Conservation (phyloP, 2,113 vertebrate species). For the Caretta caretta region DNA sequence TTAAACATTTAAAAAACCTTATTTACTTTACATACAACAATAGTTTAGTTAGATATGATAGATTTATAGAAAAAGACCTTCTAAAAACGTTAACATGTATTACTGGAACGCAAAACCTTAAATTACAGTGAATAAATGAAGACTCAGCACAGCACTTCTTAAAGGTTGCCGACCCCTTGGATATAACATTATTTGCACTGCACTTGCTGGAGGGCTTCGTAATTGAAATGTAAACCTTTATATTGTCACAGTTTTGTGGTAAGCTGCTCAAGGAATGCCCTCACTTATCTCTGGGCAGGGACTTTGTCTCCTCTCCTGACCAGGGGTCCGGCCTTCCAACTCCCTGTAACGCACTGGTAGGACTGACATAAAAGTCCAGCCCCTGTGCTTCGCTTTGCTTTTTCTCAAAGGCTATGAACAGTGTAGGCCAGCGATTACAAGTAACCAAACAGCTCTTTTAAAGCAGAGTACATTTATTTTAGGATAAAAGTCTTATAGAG, state of each 20-base stretch:
- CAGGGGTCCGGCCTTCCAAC: no score
- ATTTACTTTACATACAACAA: no score
- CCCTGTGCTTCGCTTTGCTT: neutral
- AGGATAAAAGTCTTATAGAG: neutral
- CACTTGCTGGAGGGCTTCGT: neutral
- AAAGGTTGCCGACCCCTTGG: no score
- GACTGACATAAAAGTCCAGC: neutral
- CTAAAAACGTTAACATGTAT: no score
- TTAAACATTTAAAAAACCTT: no score
- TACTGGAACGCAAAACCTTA: no score
- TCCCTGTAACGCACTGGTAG: neutral
- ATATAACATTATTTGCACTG: neutral
- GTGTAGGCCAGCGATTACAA: neutral
- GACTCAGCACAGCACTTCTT: no score
- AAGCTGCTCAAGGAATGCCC: neutral
- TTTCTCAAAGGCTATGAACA: neutral
- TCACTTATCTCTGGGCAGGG: neutral
- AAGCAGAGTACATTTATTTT: neutral
- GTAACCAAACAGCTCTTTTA: neutral
- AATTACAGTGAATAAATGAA: no score
- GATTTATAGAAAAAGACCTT: no score
- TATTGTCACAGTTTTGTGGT: neutral
- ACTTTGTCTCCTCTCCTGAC: no score
- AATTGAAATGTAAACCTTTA: neutral
- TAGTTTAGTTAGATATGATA: no score